Conservation (phyloP, 2,797 vertebrate genomes). For the Remorina albescens region DNA sequence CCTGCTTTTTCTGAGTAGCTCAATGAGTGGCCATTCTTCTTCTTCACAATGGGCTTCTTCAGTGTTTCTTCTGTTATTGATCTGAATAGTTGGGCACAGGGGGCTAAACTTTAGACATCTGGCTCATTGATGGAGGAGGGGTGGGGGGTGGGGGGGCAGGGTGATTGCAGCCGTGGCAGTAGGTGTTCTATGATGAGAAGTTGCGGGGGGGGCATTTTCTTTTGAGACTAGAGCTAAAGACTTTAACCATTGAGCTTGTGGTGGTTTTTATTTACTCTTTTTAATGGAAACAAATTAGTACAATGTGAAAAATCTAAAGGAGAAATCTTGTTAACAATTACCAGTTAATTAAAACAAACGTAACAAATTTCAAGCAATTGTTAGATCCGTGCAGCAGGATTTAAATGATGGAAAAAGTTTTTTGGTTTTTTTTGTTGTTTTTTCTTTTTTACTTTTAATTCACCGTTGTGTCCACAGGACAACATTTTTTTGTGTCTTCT, state of each 20-base stretch:
- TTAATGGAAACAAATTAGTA: background rate
- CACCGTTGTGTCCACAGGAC: background rate
- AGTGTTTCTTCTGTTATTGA: conserved; percentile 86
- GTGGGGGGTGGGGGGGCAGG: conserved; percentile 43
- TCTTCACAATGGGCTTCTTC: conserved; percentile 84
- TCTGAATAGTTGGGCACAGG: conserved; percentile 80
- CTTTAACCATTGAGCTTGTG: conserved; percentile 19
- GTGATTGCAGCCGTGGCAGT: conserved; percentile 54
- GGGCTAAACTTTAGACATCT: conserved; percentile 87
- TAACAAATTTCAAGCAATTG: background rate
- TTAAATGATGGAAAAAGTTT: background rate
- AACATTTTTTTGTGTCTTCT: background rate
- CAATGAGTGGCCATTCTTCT: conserved; percentile 84
- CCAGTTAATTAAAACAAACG: background rate
- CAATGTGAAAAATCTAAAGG: background rate
- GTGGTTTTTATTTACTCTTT: conserved; percentile 27
- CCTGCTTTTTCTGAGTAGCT: conserved; percentile 63
- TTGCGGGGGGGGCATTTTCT: conserved; percentile 43
- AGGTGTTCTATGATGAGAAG: conserved; percentile 63
- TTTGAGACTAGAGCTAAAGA: conserved; percentile 36
- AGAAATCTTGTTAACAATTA: background rate
- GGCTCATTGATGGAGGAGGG: conserved; percentile 76
- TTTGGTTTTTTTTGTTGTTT: too few species aligned
- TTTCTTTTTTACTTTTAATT: conserved; percentile 22
- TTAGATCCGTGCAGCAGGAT: background rate